A percentile compares a stretch with the other conserved stretches of the same genome.
phyloP scores from a whole-genome alignment of 2,113 vertebrate genomes.

The Crotalus helleri region DNA sequence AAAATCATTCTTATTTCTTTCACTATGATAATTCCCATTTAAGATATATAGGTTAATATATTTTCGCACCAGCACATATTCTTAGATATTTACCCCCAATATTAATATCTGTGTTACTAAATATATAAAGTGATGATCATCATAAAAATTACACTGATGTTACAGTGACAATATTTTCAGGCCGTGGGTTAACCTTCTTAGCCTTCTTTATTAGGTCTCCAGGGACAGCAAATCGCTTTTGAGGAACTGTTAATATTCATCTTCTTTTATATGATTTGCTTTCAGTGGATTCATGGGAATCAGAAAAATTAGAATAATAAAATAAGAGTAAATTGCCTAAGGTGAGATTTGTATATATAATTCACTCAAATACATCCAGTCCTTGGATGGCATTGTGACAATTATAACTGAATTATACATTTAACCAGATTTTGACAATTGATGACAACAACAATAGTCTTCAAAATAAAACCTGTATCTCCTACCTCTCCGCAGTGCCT shows the following conservation, averaged over 20 bases:
- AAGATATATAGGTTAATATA: slow-evolving; percentile 16
- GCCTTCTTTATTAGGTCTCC: slow-evolving; percentile 48
- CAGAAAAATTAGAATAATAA: slow-evolving; percentile 59
- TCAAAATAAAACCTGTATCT: slow-evolving; percentile 18
- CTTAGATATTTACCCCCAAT: not conserved
- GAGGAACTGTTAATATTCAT: slow-evolving; percentile 54
- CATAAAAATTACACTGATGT: slow-evolving; percentile 17
- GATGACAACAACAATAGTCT: slow-evolving; percentile 53
- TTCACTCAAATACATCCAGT: slow-evolving; percentile 39
- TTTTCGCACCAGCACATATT: slow-evolving; percentile 16
- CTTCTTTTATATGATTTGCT: slow-evolving; percentile 53
- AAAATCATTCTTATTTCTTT: not conserved
- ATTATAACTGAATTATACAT: slow-evolving; percentile 58
- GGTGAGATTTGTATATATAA: slow-evolving; percentile 59
- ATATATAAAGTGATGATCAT: slow-evolving; percentile 26
- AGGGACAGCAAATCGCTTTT: slow-evolving; percentile 21
- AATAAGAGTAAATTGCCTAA: slow-evolving; percentile 59
- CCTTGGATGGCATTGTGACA: slow-evolving; percentile 49
- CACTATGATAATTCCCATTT: slow-evolving; percentile 1
- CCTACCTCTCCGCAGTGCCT: not conserved
- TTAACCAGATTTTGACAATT: slow-evolving; percentile 58
- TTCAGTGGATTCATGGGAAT: slow-evolving; percentile 57
- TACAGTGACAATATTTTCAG: slow-evolving; percentile 20
- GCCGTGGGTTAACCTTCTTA: slow-evolving; percentile 30
- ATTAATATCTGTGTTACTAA: slow-evolving; percentile 21